Conservation (phyloP, 1,140 invertebrate species). For the Fragariocoptes setiger region DNA sequence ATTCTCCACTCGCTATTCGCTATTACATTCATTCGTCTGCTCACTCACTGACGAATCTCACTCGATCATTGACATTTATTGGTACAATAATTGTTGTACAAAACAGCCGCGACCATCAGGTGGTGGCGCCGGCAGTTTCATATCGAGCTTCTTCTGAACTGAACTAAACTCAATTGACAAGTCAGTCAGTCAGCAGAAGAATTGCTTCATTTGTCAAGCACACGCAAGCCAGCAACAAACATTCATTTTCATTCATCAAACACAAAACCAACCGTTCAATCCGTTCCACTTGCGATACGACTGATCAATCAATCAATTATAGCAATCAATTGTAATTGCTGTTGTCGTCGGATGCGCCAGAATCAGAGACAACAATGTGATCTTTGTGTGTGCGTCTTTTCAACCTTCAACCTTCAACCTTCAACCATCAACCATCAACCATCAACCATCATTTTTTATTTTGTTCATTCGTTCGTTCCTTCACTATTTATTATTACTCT, state of each 20-base stretch:
- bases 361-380: background rate
- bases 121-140: constrained; percentile 9
- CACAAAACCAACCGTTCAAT: background rate
- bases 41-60: too few species aligned
- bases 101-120: too few species aligned
- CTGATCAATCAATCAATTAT: background rate
- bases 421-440: too few species aligned
- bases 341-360: background rate
- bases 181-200: background rate
- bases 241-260: background rate
- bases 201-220: background rate
- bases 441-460: too few species aligned
- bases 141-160: constrained; percentile 8
- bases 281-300: background rate
- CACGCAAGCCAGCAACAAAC: background rate
- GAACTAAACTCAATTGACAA: background rate
- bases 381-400: too few species aligned
- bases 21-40: constrained; percentile 3
- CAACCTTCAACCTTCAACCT: too few species aligned
- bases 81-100: too few species aligned
- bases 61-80: too few species aligned
- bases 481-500: too few species aligned
- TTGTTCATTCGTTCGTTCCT: too few species aligned
- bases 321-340: background rate
- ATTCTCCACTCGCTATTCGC: background rate